Evolutionary conservation across 2,888 invertebrate genomes (phyloP), one percentile per base, ranked within the genome.

Genomic region (Liodrosophila aerea): DNA sequence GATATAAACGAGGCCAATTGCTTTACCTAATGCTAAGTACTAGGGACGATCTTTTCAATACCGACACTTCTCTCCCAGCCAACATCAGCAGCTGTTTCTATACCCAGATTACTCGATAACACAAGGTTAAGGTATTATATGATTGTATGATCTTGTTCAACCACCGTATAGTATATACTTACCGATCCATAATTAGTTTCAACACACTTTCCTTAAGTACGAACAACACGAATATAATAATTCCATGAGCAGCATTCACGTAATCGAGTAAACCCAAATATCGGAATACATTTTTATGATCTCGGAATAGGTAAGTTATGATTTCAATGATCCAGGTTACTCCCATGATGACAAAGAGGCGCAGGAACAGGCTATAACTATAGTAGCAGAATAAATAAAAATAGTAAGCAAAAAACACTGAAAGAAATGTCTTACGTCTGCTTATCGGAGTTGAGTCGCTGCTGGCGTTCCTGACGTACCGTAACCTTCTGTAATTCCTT

Each of bases 301-400:
- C 1, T 36, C 50, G 46, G 9, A 46, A 41, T 0, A 93, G 91
- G 92, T 94, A 95, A 29, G 95, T 94, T 56, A 95, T 90, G 51
- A 95, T 92, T 87, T 96, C 96, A 89, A 94, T 92, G 0, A 93
- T 91, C 96, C 96, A 96, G 80, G 94, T 94, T 27, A 95, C 93
- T 0, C 96, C 96, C 95, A 96, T 96, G 13, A 96, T 94, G 77
- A 96, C 91, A 86, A 96, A 94, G 11, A 96, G 90, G 82, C 96
- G 96, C 70, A 95, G 81, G 87, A 96, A 96, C 1, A 96, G 90
- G 27, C 92, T 93, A 88, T 94, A 95, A 88, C 96, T 96, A 27
- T 41, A 12, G 2, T 4, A 34, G 12, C 7, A 4, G 9, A 11
- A 22, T 22, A 13, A 7, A 27, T 7, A n/a, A 12, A 11, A n/a